These are phyloP conservation scores for Sabellastarte sp. DNA, from an alignment of 2,888 invertebrate genomes.

Conservation along the genomic window DNA sequence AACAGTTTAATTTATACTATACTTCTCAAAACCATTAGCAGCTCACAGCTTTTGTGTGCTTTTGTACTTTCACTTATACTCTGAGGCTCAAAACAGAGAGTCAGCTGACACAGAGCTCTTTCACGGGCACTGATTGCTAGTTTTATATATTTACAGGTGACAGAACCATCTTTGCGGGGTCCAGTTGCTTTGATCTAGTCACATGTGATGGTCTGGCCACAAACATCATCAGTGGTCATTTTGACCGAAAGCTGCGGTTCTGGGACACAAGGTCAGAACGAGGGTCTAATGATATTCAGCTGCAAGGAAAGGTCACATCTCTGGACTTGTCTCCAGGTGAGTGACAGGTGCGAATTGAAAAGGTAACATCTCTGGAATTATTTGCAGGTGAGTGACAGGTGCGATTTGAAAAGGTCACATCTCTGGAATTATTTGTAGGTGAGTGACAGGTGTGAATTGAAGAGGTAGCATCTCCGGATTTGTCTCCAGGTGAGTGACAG, in stretches of 20 bases:
- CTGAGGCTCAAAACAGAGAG: no score
- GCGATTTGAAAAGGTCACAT: no score
- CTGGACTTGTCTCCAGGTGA: conserved; percentile 87
- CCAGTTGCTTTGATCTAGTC: conserved; percentile 94
- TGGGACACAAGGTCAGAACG: conserved; percentile 93
- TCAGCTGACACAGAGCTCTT: no score
- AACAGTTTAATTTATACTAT: background rate
- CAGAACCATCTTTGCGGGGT: conserved; percentile 71
- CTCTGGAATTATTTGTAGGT: no score
- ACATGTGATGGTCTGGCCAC: conserved; percentile 65
- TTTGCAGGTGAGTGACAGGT: no score
- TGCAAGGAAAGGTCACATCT: conserved; percentile 93
- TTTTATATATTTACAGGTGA: conserved; percentile 43
- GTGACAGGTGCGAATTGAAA: background rate
- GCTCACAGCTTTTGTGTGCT: no score
- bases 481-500: no score
- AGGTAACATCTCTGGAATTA: no score
- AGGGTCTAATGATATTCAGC: conserved; percentile 73
- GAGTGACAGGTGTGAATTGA: no score
- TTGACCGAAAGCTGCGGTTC: conserved; percentile 91
- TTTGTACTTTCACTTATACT: no score
- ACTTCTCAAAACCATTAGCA: background rate
- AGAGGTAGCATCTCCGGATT: no score
- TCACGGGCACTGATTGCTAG: no score
- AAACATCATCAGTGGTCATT: conserved; percentile 91